Percentiles rank a stretch among this genome's conserved stretches.
phyloP scores from a whole-genome alignment of 1,140 invertebrate genomes.

The Drosophila oshimai region DNA sequence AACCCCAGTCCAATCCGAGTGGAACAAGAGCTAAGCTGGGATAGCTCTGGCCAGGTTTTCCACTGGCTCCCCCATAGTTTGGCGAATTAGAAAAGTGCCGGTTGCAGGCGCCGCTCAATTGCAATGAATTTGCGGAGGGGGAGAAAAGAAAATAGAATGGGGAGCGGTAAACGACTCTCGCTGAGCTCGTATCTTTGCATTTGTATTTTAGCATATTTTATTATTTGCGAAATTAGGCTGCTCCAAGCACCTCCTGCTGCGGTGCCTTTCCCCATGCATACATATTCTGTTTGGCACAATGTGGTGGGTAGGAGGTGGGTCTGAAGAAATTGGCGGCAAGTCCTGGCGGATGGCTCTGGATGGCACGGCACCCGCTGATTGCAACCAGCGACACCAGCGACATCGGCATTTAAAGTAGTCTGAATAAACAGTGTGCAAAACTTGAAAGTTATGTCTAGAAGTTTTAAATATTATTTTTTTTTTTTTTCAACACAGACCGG shows the following conservation, averaged over 20 bases:
- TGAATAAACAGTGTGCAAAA: conserved; percentile 50
- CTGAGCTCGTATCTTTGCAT: conserved; percentile 31
- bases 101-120: conserved; percentile 75
- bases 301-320: background rate
- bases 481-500: too few relatives aligned
- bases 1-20: conserved; percentile 20
- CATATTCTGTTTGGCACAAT: background rate
- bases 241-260: conserved; percentile 44
- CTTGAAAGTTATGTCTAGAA: background rate
- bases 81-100: conserved; percentile 73
- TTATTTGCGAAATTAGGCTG: conserved; percentile 75
- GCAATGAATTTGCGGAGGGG: background rate
- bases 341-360: conserved; percentile 32
- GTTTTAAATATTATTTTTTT: background rate
- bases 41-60: conserved; percentile 1
- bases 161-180: conserved; percentile 8
- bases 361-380: conserved; percentile 41
- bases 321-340: conserved; percentile 1
- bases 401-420: conserved; percentile 19
- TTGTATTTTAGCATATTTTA: conserved; percentile 71
- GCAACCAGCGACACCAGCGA: conserved; percentile 19
- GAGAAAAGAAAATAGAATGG: background rate
- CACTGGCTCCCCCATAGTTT: conserved; percentile 37
- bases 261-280: background rate
- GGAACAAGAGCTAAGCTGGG: conserved; percentile 8